Base-by-base conservation (phyloP, 30 jellyfish, hydroid and myxozoan species). In the Rhopilema esculentum region DNA sequence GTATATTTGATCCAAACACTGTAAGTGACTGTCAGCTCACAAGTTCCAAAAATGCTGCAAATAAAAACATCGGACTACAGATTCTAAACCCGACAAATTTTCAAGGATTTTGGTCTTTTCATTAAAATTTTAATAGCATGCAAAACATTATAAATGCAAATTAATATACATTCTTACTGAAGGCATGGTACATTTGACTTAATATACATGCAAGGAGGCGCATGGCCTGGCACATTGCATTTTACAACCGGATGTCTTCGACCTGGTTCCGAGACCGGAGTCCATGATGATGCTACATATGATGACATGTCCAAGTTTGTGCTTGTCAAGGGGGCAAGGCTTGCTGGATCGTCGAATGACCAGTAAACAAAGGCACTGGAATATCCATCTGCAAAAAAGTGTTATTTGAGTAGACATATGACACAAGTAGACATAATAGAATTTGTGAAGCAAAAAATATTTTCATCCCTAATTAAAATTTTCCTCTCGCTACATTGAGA, bases 101-200 rank as follows among this genome's bases (percentile, higher is more conserved):
- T n/a, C n/a, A n/a, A n/a, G n/a, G n/a, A n/a, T n/a, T n/a, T n/a
- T n/a, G n/a, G n/a, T n/a, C n/a, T n/a, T n/a, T n/a, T n/a, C n/a
- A n/a, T n/a, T n/a, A n/a, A n/a, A n/a, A n/a, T n/a, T n/a, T n/a
- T n/a, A n/a, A n/a, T n/a, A n/a, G n/a, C n/a, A n/a, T n/a, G n/a
- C n/a, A n/a, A n/a, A n/a, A n/a, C n/a, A n/a, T n/a, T n/a, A n/a
- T n/a, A n/a, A n/a, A n/a, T n/a, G n/a, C n/a, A n/a, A n/a, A n/a
- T n/a, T n/a, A n/a, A n/a, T n/a, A n/a, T n/a, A n/a, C n/a, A n/a
- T 63, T 63, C 80, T 69, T 73, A 81, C 80, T 30, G 29, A 4
- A 78, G 16, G 68, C 84, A 73, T 22, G 84, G 84, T 20, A 73
- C 19, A 16, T 23, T 4, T 18, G 1, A 15, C 65, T 32, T 48